Evolutionary conservation across 1,140 invertebrate species (phyloP).

Genomic region (Hydropsyche tenuis): DNA sequence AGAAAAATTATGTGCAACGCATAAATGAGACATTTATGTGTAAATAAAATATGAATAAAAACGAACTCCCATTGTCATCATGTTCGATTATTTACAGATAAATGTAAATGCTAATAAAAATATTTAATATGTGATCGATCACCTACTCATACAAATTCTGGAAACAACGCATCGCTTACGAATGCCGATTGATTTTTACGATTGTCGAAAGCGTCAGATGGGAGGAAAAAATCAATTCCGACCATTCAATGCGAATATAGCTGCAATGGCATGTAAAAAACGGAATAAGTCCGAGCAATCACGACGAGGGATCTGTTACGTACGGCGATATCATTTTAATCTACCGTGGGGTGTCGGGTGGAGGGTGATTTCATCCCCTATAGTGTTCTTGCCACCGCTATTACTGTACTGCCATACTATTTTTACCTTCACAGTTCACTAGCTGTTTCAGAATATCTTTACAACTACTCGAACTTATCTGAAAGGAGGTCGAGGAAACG

Average conservation of each 20-base stretch:
- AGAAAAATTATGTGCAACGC: constrained; percentile 31
- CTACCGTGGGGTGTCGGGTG: constrained; percentile 20
- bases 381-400: background rate
- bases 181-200: background rate
- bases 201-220: constrained; percentile 8
- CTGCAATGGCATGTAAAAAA: constrained; percentile 42
- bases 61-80: constrained; percentile 20
- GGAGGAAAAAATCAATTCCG: constrained; percentile 26
- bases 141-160: background rate
- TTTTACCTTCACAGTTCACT: background rate
- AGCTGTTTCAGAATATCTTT: constrained; percentile 26
- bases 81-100: constrained; percentile 21
- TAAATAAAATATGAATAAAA: constrained; percentile 43
- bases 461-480: background rate
- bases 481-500: too few relatives aligned
- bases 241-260: constrained; percentile 23
- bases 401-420: background rate
- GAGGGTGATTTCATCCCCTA: constrained; percentile 6
- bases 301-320: constrained; percentile 40
- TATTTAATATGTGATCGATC: background rate
- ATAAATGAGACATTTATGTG: constrained; percentile 48
- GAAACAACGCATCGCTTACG: background rate
- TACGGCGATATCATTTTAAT: constrained; percentile 45
- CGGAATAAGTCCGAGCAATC: constrained; percentile 43
- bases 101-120: constrained; percentile 10